Percentiles rank a stretch among this genome's conserved stretches.
Evolutionary conservation across 2,888 invertebrate genomes (phyloP).

Genomic region (Drosophila flavopinicola): DNA sequence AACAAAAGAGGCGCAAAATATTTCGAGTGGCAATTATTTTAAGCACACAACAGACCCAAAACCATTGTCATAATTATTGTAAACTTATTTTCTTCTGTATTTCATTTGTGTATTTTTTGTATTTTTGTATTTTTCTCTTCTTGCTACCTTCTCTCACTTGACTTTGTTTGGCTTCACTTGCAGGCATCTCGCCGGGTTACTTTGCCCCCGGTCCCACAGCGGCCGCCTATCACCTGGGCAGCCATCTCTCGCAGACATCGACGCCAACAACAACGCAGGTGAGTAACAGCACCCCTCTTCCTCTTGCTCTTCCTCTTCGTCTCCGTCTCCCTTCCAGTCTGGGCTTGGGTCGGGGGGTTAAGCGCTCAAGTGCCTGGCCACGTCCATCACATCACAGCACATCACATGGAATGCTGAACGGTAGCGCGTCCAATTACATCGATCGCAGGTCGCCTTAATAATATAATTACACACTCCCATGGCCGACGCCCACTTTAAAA

Average conservation of each 20-base stretch:
- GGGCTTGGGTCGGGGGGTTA: slow-evolving; percentile 27
- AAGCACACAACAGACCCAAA: slow-evolving; percentile 60
- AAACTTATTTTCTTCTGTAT: slow-evolving; percentile 34
- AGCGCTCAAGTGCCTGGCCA: slow-evolving; percentile 49
- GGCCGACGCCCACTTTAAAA: slow-evolving; percentile 77
- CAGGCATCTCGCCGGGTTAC: slow-evolving; percentile 85
- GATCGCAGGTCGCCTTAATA: slow-evolving; percentile 67
- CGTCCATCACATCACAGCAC: slow-evolving; percentile 63
- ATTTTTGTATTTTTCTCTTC: slow-evolving; percentile 9
- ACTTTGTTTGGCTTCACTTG: slow-evolving; percentile 57
- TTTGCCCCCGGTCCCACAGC: slow-evolving; percentile 84
- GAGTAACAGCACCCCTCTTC: slow-evolving; percentile 56
- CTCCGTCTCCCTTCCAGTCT: background rate
- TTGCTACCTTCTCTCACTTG: slow-evolving; percentile 31
- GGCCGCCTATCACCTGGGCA: slow-evolving; percentile 85
- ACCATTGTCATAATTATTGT: slow-evolving; percentile 59
- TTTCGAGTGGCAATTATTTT: slow-evolving; percentile 80
- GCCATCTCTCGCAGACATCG: slow-evolving; percentile 84
- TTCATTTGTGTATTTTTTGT: slow-evolving; percentile 6
- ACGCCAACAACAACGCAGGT: slow-evolving; percentile 84
- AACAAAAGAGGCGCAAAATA: slow-evolving; percentile 67
- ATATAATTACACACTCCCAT: slow-evolving; percentile 79
- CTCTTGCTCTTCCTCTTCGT: background rate
- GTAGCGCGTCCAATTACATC: slow-evolving; percentile 75
- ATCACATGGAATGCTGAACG: slow-evolving; percentile 57